Conservation (phyloP, 2,113 vertebrate genomes). For the Indicator maculatus region DNA sequence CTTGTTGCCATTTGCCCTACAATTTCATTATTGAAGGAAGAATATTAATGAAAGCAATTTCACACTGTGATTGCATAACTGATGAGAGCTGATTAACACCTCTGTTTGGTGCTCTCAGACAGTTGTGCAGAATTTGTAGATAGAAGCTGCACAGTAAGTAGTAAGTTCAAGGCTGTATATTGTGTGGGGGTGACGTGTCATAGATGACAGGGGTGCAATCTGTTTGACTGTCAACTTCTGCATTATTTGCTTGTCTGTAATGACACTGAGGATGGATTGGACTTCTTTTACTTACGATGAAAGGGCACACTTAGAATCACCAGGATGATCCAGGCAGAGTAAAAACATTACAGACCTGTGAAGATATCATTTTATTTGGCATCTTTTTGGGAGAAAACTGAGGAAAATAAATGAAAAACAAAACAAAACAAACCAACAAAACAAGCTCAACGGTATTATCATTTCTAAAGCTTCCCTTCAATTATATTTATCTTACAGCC, state of each 20-base stretch:
- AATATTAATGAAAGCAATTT: background rate
- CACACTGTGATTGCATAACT: too few relatives aligned
- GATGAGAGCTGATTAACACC: background rate
- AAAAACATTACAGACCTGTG: constrained; percentile 74
- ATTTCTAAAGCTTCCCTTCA: background rate
- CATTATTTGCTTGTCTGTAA: background rate
- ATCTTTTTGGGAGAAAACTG: background rate
- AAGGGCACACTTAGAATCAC: constrained; percentile 64
- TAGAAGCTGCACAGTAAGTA: background rate
- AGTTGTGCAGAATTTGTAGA: background rate
- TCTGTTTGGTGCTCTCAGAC: background rate
- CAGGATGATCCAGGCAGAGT: constrained; percentile 73
- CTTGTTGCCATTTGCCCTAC: background rate
- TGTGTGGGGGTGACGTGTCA: background rate
- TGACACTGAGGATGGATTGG: background rate
- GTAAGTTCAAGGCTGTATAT: background rate
- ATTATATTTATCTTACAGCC: background rate
- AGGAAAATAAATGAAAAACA: background rate
- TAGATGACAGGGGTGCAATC: background rate
- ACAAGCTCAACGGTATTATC: background rate
- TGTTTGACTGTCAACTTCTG: background rate
- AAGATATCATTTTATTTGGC: constrained; percentile 18
- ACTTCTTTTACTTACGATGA: constrained; percentile 68
- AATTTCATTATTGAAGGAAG: background rate
- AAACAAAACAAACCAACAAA: background rate